Conservation (phyloP, 2,113 vertebrate genomes). For the Corydoras sp. region DNA sequence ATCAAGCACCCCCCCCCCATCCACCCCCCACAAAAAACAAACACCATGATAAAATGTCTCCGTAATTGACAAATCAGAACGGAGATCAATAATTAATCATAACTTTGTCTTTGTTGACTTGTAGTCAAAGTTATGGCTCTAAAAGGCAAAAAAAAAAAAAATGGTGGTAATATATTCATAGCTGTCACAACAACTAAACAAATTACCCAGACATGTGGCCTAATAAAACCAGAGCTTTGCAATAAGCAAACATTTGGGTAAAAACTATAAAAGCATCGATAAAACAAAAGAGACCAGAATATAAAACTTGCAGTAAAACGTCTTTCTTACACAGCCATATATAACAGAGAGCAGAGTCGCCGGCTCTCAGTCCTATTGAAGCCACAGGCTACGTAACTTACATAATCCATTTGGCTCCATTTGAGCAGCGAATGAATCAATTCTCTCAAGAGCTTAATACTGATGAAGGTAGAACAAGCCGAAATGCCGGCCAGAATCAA, state of each 20-base stretch:
- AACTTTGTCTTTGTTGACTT: too few species aligned
- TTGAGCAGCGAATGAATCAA: slow-evolving; percentile 33
- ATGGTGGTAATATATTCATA: neutral
- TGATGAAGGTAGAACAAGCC: slow-evolving; percentile 34
- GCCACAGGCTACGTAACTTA: slow-evolving; percentile 5
- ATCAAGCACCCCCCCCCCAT: too few species aligned
- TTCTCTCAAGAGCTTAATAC: slow-evolving; percentile 37
- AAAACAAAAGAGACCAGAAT: neutral
- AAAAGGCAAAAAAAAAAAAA: neutral
- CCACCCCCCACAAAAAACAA: too few species aligned
- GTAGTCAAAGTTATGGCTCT: neutral
- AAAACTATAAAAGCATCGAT: neutral
- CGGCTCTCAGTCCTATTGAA: slow-evolving; percentile 20
- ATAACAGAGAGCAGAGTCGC: neutral
- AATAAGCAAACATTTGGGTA: too few species aligned
- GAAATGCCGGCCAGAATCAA: slow-evolving; percentile 30
- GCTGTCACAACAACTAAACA: too few species aligned
- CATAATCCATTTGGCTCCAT: slow-evolving; percentile 30
- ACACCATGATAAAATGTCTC: too few species aligned
- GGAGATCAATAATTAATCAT: too few species aligned
- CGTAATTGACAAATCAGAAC: too few species aligned
- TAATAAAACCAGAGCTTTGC: too few species aligned
- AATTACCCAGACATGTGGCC: too few species aligned
- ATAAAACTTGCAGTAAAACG: neutral
- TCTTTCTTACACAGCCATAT: slow-evolving; percentile 1